A percentile compares a stretch with the other conserved stretches of the same genome.
Conservation (phyloP, 2,113 vertebrate species). For the Amphiprion percula region DNA sequence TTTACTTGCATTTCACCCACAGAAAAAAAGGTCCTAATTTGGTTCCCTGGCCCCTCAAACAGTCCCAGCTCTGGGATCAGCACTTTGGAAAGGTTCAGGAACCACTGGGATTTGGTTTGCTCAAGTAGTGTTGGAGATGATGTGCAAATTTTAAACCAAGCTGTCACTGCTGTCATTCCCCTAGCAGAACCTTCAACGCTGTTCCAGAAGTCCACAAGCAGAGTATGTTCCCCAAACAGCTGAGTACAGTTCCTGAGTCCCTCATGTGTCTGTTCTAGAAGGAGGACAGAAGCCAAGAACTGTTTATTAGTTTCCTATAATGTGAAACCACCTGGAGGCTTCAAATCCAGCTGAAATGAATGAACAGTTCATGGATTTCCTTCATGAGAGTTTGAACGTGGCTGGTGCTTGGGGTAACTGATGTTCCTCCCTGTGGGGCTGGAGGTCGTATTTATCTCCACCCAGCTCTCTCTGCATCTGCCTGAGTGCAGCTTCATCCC, state of each 20-base stretch:
- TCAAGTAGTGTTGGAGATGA: not conserved
- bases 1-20: too few species aligned
- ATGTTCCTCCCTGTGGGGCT: not conserved
- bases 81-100: not conserved
- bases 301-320: too few species aligned
- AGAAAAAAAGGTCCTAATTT: not conserved
- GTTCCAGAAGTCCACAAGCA: too few species aligned
- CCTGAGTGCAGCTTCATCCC: not conserved
- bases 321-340: not conserved
- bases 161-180: not conserved
- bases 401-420: not conserved
- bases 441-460: not conserved
- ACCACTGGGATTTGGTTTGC: not conserved
- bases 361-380: not conserved
- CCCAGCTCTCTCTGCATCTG: constrained; percentile 1
- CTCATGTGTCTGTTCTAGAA: not conserved
- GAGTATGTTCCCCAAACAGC: not conserved
- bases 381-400: not conserved
- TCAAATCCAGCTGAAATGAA: not conserved
- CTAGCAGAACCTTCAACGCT: too few species aligned
- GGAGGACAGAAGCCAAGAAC: too few species aligned
- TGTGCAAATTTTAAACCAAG: not conserved
- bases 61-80: too few species aligned
- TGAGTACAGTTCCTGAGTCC: not conserved
- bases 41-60: too few species aligned